A percentile compares a stretch with the other conserved stretches of the same genome.
phyloP scores from a whole-genome alignment of 2,797 vertebrate genomes.

The Holocentrus rufus region DNA sequence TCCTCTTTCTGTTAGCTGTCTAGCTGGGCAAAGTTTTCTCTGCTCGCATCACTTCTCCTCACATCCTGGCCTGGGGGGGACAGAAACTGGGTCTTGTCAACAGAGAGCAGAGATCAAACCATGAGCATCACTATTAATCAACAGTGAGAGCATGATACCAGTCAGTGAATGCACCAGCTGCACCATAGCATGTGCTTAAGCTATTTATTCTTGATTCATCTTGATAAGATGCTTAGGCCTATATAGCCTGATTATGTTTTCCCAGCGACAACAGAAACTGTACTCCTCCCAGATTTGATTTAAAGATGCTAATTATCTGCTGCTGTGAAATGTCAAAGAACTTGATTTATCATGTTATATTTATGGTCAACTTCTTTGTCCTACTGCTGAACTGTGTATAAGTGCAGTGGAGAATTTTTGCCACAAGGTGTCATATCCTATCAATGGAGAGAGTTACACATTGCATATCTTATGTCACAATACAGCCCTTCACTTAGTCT shows the following conservation, averaged over 20 bases:
- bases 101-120: slow-evolving; percentile 52
- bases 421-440: slow-evolving; percentile 77
- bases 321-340: neutral
- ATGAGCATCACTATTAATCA: slow-evolving; percentile 76
- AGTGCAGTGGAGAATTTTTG: slow-evolving; percentile 56
- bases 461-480: neutral
- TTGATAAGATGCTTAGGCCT: slow-evolving; percentile 11
- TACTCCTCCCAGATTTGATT: neutral
- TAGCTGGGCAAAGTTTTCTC: slow-evolving; percentile 45
- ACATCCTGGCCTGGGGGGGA: slow-evolving; percentile 40
- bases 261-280: neutral
- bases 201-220: slow-evolving; percentile 15
- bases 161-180: slow-evolving; percentile 44
- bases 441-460: slow-evolving; percentile 18
- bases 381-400: neutral
- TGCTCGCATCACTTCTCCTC: slow-evolving; percentile 59
- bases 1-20: slow-evolving; percentile 48
- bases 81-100: slow-evolving; percentile 51
- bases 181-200: slow-evolving; percentile 50
- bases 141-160: slow-evolving; percentile 62
- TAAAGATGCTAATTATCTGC: neutral
- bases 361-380: neutral
- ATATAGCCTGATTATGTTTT: neutral
- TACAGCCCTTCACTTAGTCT: neutral
- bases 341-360: neutral